phyloP scores from a whole-genome alignment of 2,888 invertebrate genomes.

The Lottia gigantea region DNA sequence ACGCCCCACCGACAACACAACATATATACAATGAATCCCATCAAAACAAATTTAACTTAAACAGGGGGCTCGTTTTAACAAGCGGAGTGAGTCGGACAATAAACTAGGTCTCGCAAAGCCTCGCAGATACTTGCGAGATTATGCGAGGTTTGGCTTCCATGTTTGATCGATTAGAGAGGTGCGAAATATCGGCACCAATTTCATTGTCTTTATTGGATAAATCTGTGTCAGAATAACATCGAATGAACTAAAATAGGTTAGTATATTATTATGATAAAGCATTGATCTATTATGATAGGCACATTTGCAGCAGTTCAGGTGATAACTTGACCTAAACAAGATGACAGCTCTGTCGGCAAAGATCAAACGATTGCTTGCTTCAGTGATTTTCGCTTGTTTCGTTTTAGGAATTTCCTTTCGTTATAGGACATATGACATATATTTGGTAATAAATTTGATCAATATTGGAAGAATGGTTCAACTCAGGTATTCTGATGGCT shows the following conservation, averaged over 20 bases:
- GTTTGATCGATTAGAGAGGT: conserved; percentile 1
- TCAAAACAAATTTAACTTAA: too few relatives aligned
- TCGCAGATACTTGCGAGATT: conserved; percentile 20
- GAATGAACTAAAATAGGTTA: background rate
- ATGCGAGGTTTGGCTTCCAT: conserved; percentile 15
- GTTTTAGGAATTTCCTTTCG: too few relatives aligned
- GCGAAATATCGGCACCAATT: background rate
- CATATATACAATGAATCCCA: too few relatives aligned
- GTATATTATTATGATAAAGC: background rate
- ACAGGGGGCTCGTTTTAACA: too few relatives aligned
- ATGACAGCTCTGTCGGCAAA: conserved; percentile 5
- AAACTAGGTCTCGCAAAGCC: background rate
- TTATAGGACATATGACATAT: too few relatives aligned
- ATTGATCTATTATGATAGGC: too few relatives aligned
- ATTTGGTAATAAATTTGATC: too few relatives aligned
- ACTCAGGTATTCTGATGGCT: too few relatives aligned
- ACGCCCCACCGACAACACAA: too few relatives aligned
- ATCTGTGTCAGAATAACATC: background rate
- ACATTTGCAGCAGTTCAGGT: background rate
- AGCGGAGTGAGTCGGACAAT: too few relatives aligned
- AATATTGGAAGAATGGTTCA: too few relatives aligned
- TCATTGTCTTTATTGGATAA: background rate
- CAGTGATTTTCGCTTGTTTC: too few relatives aligned
- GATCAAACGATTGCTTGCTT: background rate
- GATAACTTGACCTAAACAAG: background rate